Conservation (phyloP, 2,113 vertebrate genomes). For the Phyllopteryx taeniolatus region DNA sequence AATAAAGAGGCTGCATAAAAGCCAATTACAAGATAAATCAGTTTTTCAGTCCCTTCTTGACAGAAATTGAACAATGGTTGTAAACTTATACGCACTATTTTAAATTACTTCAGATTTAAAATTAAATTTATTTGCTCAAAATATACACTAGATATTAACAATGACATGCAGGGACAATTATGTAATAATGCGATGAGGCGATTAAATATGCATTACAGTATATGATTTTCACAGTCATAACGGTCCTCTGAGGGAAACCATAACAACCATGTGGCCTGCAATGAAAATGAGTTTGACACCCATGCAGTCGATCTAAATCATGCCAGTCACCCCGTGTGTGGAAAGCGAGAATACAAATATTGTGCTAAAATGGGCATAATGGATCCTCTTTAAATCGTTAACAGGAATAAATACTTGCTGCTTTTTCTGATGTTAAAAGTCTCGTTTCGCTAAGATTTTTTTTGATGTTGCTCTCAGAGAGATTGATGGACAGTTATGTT, state of each 20-base stretch:
- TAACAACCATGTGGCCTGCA: not conserved
- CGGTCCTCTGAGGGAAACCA: not conserved
- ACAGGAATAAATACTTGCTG: slow-evolving; percentile 12
- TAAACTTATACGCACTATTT: too few relatives aligned
- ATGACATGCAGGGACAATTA: too few relatives aligned
- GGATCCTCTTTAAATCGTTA: slow-evolving; percentile 5
- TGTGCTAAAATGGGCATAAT: not conserved
- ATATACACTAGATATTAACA: too few relatives aligned
- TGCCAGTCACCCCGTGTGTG: not conserved
- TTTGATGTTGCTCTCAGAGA: slow-evolving; percentile 26
- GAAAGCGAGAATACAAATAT: not conserved
- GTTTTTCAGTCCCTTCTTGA: too few relatives aligned
- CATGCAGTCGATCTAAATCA: not conserved
- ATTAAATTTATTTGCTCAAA: too few relatives aligned
- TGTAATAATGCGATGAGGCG: not conserved
- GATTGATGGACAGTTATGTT: slow-evolving; percentile 50
- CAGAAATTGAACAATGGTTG: too few relatives aligned
- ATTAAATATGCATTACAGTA: not conserved
- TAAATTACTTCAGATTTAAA: too few relatives aligned
- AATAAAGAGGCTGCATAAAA: too few relatives aligned
- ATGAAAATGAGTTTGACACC: not conserved
- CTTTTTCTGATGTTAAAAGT: slow-evolving; percentile 16
- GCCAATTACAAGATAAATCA: too few relatives aligned
- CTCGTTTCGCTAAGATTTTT: slow-evolving; percentile 29
- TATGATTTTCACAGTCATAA: not conserved